These are phyloP conservation scores for Agrotis puta DNA, from an alignment of 2,888 invertebrate species.

Conservation along the genomic window DNA sequence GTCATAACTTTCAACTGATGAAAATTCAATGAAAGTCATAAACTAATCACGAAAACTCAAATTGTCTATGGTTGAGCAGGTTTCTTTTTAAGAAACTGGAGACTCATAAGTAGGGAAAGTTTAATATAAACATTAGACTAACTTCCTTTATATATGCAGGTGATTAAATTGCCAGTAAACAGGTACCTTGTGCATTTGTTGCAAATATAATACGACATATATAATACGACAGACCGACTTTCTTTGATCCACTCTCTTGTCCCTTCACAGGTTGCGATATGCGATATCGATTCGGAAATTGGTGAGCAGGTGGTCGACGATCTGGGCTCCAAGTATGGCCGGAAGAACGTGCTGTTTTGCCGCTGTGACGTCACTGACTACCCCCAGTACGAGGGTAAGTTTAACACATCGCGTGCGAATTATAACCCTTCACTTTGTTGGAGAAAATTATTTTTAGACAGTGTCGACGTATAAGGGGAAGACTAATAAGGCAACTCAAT, in stretches of 20 bases:
- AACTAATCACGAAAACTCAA: too few species aligned
- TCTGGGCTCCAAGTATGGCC: conserved; percentile 92
- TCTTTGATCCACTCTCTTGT: not conserved
- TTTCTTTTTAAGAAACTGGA: too few species aligned
- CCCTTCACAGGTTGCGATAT: conserved; percentile 92
- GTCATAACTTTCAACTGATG: too few species aligned
- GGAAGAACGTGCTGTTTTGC: conserved; percentile 93
- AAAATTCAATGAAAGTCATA: too few species aligned
- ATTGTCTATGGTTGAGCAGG: too few species aligned
- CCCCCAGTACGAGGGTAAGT: conserved; percentile 94
- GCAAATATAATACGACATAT: too few species aligned
- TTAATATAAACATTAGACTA: too few species aligned
- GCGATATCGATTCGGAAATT: conserved; percentile 93
- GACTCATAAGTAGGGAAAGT: too few species aligned
- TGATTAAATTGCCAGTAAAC: too few species aligned
- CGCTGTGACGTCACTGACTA: conserved; percentile 95
- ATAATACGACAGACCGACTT: too few species aligned
- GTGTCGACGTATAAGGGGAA: conserved; percentile 1
- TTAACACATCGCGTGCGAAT: conserved; percentile 36
- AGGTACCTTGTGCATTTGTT: too few species aligned
- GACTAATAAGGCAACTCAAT: not conserved
- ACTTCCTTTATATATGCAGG: not conserved
- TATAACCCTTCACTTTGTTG: conserved; percentile 34
- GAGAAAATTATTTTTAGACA: conserved; percentile 33
- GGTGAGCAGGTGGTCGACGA: conserved; percentile 93